Evolutionary conservation across 2,797 vertebrate genomes (phyloP).

Genomic region (Remorina albescens): DNA sequence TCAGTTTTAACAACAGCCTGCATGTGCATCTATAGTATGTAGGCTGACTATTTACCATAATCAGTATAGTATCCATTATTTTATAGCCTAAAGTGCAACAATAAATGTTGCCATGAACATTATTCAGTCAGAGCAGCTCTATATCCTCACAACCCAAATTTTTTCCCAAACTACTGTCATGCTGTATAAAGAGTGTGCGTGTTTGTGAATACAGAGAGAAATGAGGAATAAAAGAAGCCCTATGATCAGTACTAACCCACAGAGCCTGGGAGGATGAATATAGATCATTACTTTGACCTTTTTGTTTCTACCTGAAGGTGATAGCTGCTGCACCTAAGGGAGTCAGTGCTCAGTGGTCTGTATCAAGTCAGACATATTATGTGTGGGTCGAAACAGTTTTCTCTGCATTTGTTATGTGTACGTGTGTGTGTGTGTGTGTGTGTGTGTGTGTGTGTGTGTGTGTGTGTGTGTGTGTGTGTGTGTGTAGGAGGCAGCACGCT

Average conservation of each 20-base stretch:
- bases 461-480: constrained; percentile 1
- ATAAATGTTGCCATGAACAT: constrained; percentile 23
- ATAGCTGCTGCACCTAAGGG: constrained; percentile 26
- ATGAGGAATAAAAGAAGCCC: background rate
- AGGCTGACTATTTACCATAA: constrained; percentile 7
- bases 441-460: background rate
- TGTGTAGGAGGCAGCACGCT: background rate
- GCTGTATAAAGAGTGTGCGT: background rate
- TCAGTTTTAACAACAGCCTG: background rate
- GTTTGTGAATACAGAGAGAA: background rate
- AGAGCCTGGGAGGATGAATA: constrained; percentile 35
- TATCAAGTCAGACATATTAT: constrained; percentile 26
- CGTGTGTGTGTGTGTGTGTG: constrained; percentile 1
- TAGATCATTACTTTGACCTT: constrained; percentile 69
- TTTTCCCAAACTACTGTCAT: constrained; percentile 3
- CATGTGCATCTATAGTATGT: constrained; percentile 18
- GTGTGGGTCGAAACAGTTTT: background rate
- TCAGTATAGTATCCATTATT: constrained; percentile 17
- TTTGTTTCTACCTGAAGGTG: constrained; percentile 49
- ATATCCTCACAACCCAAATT: constrained; percentile 10
- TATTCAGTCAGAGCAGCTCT: constrained; percentile 1
- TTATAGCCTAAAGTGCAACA: constrained; percentile 10
- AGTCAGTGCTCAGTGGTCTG: constrained; percentile 15
- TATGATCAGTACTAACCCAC: constrained; percentile 21
- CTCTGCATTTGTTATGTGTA: too few species aligned